Percentiles rank a stretch among this genome's conserved stretches.
phyloP scores from a whole-genome alignment of 2,113 vertebrate species.

The Syngnathus typhle region DNA sequence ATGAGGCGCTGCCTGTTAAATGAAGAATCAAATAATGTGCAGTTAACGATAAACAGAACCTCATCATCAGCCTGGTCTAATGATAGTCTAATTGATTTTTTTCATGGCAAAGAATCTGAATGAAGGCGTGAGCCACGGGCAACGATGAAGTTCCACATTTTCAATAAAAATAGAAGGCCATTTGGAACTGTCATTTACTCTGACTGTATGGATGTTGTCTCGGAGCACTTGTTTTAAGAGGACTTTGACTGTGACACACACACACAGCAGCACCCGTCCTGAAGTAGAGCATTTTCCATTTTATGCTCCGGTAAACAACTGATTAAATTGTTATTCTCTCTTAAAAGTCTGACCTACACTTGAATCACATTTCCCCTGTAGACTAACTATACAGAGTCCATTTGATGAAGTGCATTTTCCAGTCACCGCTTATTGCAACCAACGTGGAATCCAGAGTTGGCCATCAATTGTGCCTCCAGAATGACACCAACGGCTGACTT shows the following conservation, averaged over 20 bases:
- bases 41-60: constrained; percentile 71
- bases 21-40: constrained; percentile 72
- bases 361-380: constrained; percentile 39
- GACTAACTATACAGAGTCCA: constrained; percentile 30
- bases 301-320: constrained; percentile 47
- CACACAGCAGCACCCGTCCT: constrained; percentile 18
- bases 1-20: constrained; percentile 73
- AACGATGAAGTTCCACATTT: constrained; percentile 44
- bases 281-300: constrained; percentile 30
- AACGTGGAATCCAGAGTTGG: constrained; percentile 11
- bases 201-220: constrained; percentile 19
- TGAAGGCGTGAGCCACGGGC: constrained; percentile 60
- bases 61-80: constrained; percentile 68
- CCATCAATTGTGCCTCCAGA: constrained; percentile 37
- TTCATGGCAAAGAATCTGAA: constrained; percentile 65
- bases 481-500: constrained; percentile 31
- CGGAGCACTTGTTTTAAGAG: constrained; percentile 25
- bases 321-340: constrained; percentile 50
- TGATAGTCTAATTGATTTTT: constrained; percentile 71
- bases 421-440: constrained; percentile 12
- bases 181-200: constrained; percentile 45
- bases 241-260: constrained; percentile 14
- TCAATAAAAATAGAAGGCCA: constrained; percentile 54
- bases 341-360: constrained; percentile 44
- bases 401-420: constrained; percentile 44